Evolutionary conservation across 2,888 invertebrate species (phyloP).

Genomic region (Heteromurus nitidus): DNA sequence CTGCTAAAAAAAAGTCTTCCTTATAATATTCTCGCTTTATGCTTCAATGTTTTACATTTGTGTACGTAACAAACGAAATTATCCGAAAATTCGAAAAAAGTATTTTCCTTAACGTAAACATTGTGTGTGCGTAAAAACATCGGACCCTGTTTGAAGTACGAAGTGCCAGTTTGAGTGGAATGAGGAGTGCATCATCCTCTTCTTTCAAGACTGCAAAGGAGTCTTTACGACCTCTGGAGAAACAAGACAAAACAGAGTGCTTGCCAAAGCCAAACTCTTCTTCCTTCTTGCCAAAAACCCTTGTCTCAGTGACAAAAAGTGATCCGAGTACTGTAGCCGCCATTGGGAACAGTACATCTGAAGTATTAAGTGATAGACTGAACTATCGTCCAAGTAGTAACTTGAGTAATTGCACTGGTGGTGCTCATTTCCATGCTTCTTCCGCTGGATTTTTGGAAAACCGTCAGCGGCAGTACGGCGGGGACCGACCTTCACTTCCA

Average conservation of each 20-base stretch:
- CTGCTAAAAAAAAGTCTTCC: background rate
- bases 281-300: conserved; percentile 36
- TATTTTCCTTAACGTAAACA: conserved; percentile 66
- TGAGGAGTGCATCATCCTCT: conserved; percentile 24
- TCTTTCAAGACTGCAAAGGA: conserved; percentile 19
- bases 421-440: conserved; percentile 21
- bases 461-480: conserved; percentile 1
- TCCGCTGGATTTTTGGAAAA: background rate
- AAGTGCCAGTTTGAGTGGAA: conserved; percentile 51
- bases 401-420: too few species aligned
- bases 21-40: too few species aligned
- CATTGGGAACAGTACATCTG: background rate
- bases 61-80: background rate
- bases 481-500: conserved; percentile 1
- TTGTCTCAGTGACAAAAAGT: conserved; percentile 46
- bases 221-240: background rate
- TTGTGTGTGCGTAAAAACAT: conserved; percentile 59
- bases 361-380: conserved; percentile 42
- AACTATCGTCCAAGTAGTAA: conserved; percentile 29
- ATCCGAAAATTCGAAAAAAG: conserved; percentile 1
- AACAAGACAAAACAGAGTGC: background rate
- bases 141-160: conserved; percentile 65
- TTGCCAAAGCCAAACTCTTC: background rate
- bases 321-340: conserved; percentile 33
- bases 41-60: background rate